Percentiles rank a stretch among this genome's conserved stretches.
Evolutionary conservation across 2,113 vertebrate species (phyloP).

Genomic region (Larimichthys polyactis): DNA sequence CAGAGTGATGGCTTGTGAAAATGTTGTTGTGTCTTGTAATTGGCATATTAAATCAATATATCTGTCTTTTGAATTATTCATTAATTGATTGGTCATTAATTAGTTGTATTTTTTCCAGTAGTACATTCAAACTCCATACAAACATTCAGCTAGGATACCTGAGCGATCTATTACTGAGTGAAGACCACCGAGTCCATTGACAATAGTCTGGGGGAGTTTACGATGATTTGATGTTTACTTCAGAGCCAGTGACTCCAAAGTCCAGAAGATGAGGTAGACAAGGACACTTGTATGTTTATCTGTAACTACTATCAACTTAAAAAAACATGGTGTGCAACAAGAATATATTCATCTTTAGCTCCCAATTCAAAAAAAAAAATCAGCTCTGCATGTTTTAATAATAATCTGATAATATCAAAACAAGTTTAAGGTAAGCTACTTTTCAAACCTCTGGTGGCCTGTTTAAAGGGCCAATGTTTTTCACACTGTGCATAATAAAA

Average conservation of each 20-base stretch:
- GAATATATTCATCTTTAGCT: not conserved
- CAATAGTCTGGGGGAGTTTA: too few species aligned
- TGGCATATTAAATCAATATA: too few species aligned
- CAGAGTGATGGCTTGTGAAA: too few species aligned
- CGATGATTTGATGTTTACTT: not conserved
- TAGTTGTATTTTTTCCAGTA: not conserved
- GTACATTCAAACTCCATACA: not conserved
- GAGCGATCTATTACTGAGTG: not conserved
- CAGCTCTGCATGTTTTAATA: too few species aligned
- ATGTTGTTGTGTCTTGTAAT: too few species aligned
- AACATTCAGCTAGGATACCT: not conserved
- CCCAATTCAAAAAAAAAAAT: not conserved
- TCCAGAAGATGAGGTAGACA: not conserved
- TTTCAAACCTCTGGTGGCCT: not conserved
- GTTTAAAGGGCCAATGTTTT: not conserved
- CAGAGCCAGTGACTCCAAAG: not conserved
- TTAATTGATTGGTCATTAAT: too few species aligned
- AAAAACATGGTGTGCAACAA: not conserved
- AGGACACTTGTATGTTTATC: not conserved
- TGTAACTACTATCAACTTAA: not conserved
- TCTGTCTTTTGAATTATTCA: too few species aligned
- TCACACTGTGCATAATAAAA: not conserved
- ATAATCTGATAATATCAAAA: too few species aligned
- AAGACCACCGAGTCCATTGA: too few species aligned
- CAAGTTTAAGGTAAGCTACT: too few species aligned